Percentiles rank a stretch among this genome's conserved stretches.
Conservation (phyloP, 30 jellyfish, hydroid and myxozoan species). For the Calvadosia cruxmelitensis region DNA sequence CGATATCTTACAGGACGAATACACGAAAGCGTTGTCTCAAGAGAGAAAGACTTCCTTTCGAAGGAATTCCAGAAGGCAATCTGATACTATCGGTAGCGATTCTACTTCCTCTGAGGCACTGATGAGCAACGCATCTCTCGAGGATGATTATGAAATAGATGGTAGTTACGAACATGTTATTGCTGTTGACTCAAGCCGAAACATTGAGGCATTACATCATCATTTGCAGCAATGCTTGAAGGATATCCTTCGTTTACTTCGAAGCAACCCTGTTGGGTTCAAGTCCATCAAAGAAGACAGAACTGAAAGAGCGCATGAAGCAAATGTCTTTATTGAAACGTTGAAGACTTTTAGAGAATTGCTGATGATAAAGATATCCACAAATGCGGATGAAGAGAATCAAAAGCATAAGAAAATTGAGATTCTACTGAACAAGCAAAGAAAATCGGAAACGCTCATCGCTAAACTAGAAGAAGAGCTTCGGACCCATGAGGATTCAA, state of each 20-base stretch:
- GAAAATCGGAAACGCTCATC: constrained; percentile 42
- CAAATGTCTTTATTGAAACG: constrained; percentile 44
- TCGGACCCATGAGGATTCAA: constrained; percentile 29
- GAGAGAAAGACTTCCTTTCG: not conserved
- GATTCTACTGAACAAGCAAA: constrained; percentile 34
- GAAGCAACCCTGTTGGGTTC: constrained; percentile 64
- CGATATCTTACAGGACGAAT: constrained; percentile 25
- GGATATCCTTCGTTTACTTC: constrained; percentile 42
- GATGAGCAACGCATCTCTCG: not conserved
- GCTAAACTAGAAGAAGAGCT: constrained; percentile 37
- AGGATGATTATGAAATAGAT: not conserved
- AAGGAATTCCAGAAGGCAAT: not conserved
- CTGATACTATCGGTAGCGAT: not conserved
- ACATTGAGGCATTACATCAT: constrained; percentile 11
- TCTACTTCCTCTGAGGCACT: not conserved
- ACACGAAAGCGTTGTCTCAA: constrained; percentile 7
- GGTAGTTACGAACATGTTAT: constrained; percentile 33
- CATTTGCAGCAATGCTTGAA: constrained; percentile 22
- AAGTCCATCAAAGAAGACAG: constrained; percentile 46
- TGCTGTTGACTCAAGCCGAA: constrained; percentile 14
- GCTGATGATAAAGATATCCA: constrained; percentile 41
- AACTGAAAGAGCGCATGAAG: constrained; percentile 73
- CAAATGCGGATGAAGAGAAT: constrained; percentile 71
- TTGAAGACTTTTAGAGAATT: constrained; percentile 35
- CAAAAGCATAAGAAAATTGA: constrained; percentile 46